A percentile compares a stretch with the other conserved stretches of the same genome.
phyloP scores from a whole-genome alignment of 1,140 invertebrate genomes.

The Stenopsyche tienmushanensis region DNA sequence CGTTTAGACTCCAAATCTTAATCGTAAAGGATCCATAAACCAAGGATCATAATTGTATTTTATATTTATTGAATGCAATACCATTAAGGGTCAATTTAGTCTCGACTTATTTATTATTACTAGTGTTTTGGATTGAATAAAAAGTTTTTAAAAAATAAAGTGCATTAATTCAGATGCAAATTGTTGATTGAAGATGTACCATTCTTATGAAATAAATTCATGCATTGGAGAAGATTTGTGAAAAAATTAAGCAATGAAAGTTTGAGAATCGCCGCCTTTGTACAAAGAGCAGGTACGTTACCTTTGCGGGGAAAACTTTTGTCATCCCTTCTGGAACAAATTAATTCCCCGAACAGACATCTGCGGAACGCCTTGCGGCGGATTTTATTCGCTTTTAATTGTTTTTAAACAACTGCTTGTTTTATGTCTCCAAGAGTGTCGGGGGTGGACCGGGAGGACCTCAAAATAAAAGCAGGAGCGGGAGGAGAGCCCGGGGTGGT shows the following conservation, averaged over 20 bases:
- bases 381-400: slow-evolving; percentile 42
- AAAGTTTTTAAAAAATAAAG: too few species aligned
- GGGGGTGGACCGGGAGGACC: not conserved
- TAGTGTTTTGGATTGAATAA: too few species aligned
- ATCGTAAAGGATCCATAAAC: too few species aligned
- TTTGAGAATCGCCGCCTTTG: slow-evolving; percentile 3
- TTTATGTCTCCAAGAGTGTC: slow-evolving; percentile 29
- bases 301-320: slow-evolving; percentile 35
- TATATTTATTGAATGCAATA: too few species aligned
- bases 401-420: slow-evolving; percentile 43
- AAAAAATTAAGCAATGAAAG: not conserved
- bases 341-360: slow-evolving; percentile 39
- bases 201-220: too few species aligned
- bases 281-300: slow-evolving; percentile 22
- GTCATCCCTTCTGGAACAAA: slow-evolving; percentile 39
- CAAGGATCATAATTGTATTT: too few species aligned
- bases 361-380: slow-evolving; percentile 35
- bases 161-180: too few species aligned
- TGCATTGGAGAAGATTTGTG: not conserved
- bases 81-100: too few species aligned
- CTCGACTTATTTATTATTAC: too few species aligned
- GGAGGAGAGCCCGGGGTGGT: not conserved
- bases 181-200: too few species aligned
- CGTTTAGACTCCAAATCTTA: too few species aligned
- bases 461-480: not conserved